Evolutionary conservation across 1,140 invertebrate genomes (phyloP), one percentile per base, ranked within the genome.

Genomic region (Heliconius nattereri): DNA sequence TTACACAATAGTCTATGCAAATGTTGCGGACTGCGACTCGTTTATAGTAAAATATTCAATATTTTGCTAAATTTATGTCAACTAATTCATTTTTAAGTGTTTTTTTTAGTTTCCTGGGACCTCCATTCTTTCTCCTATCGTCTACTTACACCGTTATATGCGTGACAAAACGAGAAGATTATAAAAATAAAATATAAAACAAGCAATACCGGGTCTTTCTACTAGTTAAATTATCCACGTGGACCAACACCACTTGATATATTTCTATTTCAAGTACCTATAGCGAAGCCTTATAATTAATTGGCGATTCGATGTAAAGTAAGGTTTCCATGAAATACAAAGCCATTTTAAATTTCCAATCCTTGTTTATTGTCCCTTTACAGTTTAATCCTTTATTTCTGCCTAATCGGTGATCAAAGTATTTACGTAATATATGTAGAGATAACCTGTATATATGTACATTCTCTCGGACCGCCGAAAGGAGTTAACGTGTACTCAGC

Each of bases 251-350:
- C 60, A 7, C 2, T 66, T 29, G 13, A 66, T 66, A 66, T 66
- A 66, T 16, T 29, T 66, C 60, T 26, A 66, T 66, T 29, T 66
- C 3, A 32, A 6, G 32, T 6, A 66, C 60, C 3, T 66, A 66
- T 29, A 66, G 13, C 11, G 60, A 66, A 66, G 60, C 60, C 60
- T 13, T 66, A 66, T 60, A n/a, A 9, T 66, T 29, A 29, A 66
- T 66, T 66, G 26, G 60, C 7, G 60, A 66, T 66, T 66, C 60
- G 60, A 66, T 66, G 29, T 66, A 66, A 66, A 29, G 60, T 66
- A 66, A 11, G 60, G 60, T 29, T 66, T 66, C 60, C 26, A 66
- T 66, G 60, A 66, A 66, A 66, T 60, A n/a, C 60, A 66, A 66
- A 29, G 60, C 60, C 60, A 29, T 66, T 66, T 66, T 6, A 66